Evolutionary conservation across 2,113 vertebrate species (phyloP).

Genomic region (Mirza zaza): DNA sequence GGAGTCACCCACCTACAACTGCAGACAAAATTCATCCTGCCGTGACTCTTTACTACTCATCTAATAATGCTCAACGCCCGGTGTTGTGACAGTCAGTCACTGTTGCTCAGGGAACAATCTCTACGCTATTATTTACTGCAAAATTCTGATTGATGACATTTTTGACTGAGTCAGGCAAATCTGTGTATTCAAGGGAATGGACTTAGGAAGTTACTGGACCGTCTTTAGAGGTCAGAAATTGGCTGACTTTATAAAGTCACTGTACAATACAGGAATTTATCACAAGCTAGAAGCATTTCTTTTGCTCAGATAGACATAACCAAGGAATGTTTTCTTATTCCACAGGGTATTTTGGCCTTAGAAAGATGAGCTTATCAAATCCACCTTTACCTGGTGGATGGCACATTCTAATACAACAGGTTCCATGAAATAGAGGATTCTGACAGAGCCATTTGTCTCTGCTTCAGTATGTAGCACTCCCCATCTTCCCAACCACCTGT

Average conservation of each 20-base stretch:
- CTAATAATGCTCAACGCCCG: conserved; percentile 34
- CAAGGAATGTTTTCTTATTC: conserved; percentile 38
- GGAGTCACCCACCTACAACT: background rate
- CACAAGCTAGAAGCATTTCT: conserved; percentile 26
- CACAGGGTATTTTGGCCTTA: background rate
- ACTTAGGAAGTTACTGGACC: conserved; percentile 35
- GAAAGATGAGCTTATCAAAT: conserved; percentile 48
- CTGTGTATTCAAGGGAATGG: conserved; percentile 55
- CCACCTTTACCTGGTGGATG: background rate
- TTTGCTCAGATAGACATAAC: conserved; percentile 33
- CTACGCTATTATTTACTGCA: conserved; percentile 51
- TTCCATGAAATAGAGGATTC: background rate
- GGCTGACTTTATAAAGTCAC: conserved; percentile 26
- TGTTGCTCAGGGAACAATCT: conserved; percentile 23
- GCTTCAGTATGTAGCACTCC: background rate
- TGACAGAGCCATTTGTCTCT: conserved; percentile 30
- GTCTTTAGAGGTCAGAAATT: conserved; percentile 37
- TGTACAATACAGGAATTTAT: conserved; percentile 22
- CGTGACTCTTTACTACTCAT: conserved; percentile 49
- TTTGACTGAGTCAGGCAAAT: conserved; percentile 53
- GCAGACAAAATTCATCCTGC: background rate
- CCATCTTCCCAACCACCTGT: background rate
- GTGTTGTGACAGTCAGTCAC: conserved; percentile 34
- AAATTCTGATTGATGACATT: conserved; percentile 23
- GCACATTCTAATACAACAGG: background rate